These are phyloP conservation scores for Aphelenchoides fujianensis DNA, from an alignment of 1,140 invertebrate species.

Conservation along the genomic window DNA sequence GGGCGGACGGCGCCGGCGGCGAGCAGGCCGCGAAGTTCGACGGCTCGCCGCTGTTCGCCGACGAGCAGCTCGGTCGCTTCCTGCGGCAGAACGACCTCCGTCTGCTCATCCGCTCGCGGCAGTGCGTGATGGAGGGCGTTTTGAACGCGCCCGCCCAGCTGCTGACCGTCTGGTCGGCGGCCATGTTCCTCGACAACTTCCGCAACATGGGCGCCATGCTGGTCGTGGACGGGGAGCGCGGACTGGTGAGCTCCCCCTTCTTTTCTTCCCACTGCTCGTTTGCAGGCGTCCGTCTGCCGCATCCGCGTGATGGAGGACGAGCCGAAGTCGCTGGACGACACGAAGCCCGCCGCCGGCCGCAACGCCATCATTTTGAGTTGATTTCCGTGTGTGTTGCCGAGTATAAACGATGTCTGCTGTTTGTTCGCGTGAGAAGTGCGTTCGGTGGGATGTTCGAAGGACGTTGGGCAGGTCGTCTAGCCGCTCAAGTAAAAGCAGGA, in stretches of 20 bases:
- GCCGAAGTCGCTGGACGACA: constrained; percentile 26
- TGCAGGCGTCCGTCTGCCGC: constrained; percentile 10
- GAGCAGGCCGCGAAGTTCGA: neutral
- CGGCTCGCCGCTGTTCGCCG: constrained; percentile 20
- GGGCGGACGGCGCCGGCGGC: neutral
- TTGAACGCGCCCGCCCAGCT: constrained; percentile 16
- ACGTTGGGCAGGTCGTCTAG: no score
- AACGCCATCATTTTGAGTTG: constrained; percentile 29
- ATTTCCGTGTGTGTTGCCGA: no score
- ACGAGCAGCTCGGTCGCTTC: constrained; percentile 11
- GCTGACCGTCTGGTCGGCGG: constrained; percentile 28
- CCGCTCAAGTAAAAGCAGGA: no score
- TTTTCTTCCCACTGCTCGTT: neutral
- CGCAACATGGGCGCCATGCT: constrained; percentile 15
- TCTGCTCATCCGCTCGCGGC: constrained; percentile 20
- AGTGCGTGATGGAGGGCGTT: constrained; percentile 24
- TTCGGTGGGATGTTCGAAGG: no score
- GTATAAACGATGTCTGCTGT: no score
- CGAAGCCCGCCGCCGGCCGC: constrained; percentile 15
- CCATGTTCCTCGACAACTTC: constrained; percentile 22
- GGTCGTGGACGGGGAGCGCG: constrained; percentile 7
- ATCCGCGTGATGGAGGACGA: constrained; percentile 14
- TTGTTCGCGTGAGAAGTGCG: no score
- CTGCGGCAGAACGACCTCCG: constrained; percentile 19
- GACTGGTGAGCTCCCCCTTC: neutral